Evolutionary conservation across 2,888 invertebrate genomes (phyloP).

Genomic region (Polydrusus pterygomalis): DNA sequence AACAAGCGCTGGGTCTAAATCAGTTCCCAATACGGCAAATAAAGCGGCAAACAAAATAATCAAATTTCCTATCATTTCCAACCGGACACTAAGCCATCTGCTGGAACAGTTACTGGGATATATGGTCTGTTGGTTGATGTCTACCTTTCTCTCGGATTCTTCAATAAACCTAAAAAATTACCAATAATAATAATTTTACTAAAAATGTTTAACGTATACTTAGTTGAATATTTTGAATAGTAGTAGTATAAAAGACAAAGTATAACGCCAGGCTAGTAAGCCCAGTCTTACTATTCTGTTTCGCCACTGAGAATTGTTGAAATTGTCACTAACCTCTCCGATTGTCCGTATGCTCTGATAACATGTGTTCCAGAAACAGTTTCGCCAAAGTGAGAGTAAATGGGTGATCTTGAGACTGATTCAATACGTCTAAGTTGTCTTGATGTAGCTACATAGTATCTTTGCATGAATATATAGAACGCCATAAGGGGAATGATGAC

Average conservation of each 20-base stretch:
- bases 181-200: neutral
- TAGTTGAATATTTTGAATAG: too few species aligned
- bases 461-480: conserved; percentile 90
- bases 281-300: too few species aligned
- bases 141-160: conserved; percentile 92
- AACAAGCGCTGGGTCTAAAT: conserved; percentile 84
- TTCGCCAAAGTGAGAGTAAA: conserved; percentile 97
- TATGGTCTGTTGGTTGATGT: conserved; percentile 93
- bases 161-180: conserved; percentile 80
- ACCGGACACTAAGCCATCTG: conserved; percentile 94
- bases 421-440: conserved; percentile 94
- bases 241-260: too few species aligned
- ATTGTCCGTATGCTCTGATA: conserved; percentile 89
- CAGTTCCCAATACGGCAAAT: conserved; percentile 89
- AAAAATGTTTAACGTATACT: too few species aligned
- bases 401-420: conserved; percentile 94
- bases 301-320: too few species aligned
- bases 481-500: conserved; percentile 87
- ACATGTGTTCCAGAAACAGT: conserved; percentile 90
- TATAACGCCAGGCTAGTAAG: too few species aligned
- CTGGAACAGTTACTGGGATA: conserved; percentile 94
- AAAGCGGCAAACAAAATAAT: conserved; percentile 95
- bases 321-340: conserved; percentile 78
- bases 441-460: conserved; percentile 95
- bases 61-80: conserved; percentile 96